phyloP scores from a whole-genome alignment of 2,888 invertebrate species.

The Poecilus cupreus region DNA sequence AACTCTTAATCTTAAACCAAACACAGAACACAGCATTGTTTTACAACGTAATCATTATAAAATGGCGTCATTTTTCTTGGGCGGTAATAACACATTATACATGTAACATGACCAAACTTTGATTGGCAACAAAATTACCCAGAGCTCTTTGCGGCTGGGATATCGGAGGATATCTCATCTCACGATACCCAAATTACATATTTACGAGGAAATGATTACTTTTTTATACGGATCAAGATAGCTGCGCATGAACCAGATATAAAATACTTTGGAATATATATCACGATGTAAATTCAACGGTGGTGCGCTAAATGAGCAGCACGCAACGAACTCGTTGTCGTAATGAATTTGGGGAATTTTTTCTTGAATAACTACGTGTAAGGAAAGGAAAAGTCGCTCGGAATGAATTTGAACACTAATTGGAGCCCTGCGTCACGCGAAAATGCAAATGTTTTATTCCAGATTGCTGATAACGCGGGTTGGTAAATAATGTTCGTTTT shows the following conservation, averaged over 20 bases:
- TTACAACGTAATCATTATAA: slow-evolving; percentile 28
- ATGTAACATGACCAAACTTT: slow-evolving; percentile 47
- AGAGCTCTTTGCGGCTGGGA: slow-evolving; percentile 42
- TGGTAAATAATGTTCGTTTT: slow-evolving; percentile 49
- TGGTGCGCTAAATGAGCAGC: slow-evolving; percentile 42
- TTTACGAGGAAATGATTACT: slow-evolving; percentile 57
- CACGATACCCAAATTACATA: slow-evolving; percentile 58
- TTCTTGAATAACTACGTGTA: slow-evolving; percentile 44
- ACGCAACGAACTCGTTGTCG: slow-evolving; percentile 55
- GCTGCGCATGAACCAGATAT: slow-evolving; percentile 50
- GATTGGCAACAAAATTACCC: slow-evolving; percentile 56
- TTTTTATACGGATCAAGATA: slow-evolving; percentile 58
- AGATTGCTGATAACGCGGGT: slow-evolving; percentile 34
- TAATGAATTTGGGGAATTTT: slow-evolving; percentile 55
- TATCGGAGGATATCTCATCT: slow-evolving; percentile 57
- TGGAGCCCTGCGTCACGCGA: slow-evolving; percentile 43
- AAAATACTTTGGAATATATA: slow-evolving; percentile 43
- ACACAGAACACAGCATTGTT: slow-evolving; percentile 30
- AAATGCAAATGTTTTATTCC: slow-evolving; percentile 53
- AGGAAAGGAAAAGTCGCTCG: slow-evolving; percentile 48
- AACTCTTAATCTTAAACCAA: neutral
- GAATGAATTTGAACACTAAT: slow-evolving; percentile 58
- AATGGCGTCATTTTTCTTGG: slow-evolving; percentile 34
- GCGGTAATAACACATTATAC: slow-evolving; percentile 43
- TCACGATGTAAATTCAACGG: slow-evolving; percentile 44